phyloP scores from a whole-genome alignment of 2,113 vertebrate species.

The Gambusia affinis region DNA sequence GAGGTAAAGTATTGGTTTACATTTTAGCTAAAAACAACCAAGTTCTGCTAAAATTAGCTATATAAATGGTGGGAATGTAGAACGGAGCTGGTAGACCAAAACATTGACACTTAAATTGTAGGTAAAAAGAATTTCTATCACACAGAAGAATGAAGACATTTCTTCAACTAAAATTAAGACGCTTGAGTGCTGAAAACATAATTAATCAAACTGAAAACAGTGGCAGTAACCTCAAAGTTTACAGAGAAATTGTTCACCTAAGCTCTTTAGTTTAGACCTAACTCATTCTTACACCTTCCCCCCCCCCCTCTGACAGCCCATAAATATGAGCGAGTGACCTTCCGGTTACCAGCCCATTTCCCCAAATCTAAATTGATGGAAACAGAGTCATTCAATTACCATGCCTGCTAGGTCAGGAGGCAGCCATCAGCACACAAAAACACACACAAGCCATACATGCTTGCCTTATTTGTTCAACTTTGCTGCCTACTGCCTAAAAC shows the following conservation, averaged over 20 bases:
- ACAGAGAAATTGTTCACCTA: slow-evolving; percentile 10
- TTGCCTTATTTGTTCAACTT: slow-evolving; percentile 19
- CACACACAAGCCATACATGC: slow-evolving; percentile 20
- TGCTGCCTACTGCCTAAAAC: neutral
- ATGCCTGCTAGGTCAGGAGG: slow-evolving; percentile 17
- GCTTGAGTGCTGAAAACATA: neutral
- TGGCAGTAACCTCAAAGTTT: too few species aligned
- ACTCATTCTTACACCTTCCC: slow-evolving; percentile 15
- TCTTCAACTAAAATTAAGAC: neutral
- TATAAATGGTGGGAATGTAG: neutral
- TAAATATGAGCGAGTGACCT: slow-evolving; percentile 24
- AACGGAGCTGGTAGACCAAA: neutral
- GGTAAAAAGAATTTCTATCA: neutral
- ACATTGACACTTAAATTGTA: neutral
- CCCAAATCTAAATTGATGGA: slow-evolving; percentile 29
- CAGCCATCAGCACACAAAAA: slow-evolving; percentile 8
- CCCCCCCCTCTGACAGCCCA: slow-evolving; percentile 17
- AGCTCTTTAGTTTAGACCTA: neutral
- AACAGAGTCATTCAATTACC: slow-evolving; percentile 30
- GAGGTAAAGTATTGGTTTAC: neutral
- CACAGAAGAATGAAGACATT: neutral
- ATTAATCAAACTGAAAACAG: neutral
- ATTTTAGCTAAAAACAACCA: neutral
- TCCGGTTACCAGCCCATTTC: slow-evolving; percentile 16
- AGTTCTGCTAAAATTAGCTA: neutral